phyloP scores from a whole-genome alignment of 2,113 vertebrate genomes.

The Cariama cristata region DNA sequence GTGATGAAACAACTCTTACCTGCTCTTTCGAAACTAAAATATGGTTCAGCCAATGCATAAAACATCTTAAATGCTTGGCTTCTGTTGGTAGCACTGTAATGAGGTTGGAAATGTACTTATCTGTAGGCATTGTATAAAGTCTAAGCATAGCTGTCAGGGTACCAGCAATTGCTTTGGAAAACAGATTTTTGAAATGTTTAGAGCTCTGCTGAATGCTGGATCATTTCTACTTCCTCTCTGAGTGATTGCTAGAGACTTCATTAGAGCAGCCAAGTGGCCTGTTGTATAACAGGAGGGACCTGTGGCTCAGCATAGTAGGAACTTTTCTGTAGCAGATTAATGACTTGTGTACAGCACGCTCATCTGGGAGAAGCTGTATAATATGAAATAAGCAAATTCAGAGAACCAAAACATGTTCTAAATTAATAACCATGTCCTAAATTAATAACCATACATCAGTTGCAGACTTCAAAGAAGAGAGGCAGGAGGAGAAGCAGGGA shows the following conservation, averaged over 20 bases:
- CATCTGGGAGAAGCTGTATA: not conserved
- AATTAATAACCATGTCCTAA: not conserved
- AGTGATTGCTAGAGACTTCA: not conserved
- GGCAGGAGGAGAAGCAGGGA: not conserved
- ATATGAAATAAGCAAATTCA: not conserved
- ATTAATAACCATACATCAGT: not conserved
- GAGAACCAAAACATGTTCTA: not conserved
- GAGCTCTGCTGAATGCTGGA: constrained; percentile 8
- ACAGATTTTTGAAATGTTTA: constrained; percentile 29
- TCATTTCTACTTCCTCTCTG: not conserved
- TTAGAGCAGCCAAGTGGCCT: not conserved
- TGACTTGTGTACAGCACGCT: not conserved
- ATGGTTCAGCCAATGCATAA: not conserved
- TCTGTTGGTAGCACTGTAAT: constrained; percentile 26
- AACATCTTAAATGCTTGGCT: constrained; percentile 47
- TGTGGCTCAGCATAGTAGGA: not conserved
- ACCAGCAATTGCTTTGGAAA: constrained; percentile 24
- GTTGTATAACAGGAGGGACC: not conserved
- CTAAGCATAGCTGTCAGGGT: not conserved
- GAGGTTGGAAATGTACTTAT: constrained; percentile 36
- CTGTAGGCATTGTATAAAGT: constrained; percentile 5
- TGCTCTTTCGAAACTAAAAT: constrained; percentile 45
- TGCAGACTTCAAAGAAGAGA: not conserved
- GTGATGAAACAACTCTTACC: constrained; percentile 39
- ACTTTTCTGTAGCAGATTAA: not conserved